A percentile compares a stretch with the other conserved stretches of the same genome.
These are phyloP conservation scores for Bungarus multicinctus DNA, from an alignment of 2,113 vertebrate genomes.

Conservation along the genomic window DNA sequence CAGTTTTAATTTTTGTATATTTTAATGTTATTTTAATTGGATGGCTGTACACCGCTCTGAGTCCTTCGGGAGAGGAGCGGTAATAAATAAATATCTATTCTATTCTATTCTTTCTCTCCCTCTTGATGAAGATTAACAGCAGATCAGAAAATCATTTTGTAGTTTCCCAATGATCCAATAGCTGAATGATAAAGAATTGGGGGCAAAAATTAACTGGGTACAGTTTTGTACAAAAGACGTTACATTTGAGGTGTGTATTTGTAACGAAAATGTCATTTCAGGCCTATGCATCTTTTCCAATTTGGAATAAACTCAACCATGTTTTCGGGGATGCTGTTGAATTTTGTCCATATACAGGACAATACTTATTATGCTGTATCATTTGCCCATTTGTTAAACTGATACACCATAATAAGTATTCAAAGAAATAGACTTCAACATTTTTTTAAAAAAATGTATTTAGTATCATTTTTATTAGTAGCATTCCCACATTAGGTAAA, in stretches of 20 bases:
- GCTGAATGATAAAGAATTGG: not conserved
- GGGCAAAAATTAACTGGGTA: not conserved
- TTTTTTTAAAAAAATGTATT: not conserved
- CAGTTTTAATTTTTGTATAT: too few species aligned
- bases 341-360: not conserved
- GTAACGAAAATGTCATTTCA: not conserved
- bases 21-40: too few species aligned
- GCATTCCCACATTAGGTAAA: not conserved
- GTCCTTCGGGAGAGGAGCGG: too few species aligned
- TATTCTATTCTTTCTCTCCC: not conserved
- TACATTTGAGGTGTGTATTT: not conserved
- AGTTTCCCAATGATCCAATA: not conserved
- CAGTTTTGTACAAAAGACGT: not conserved
- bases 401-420: not conserved
- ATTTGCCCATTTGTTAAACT: not conserved
- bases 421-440: not conserved
- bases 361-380: not conserved
- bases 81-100: too few species aligned
- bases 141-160: not conserved
- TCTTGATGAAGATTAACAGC: not conserved
- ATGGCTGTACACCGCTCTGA: too few species aligned
- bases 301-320: not conserved
- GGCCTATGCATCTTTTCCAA: not conserved
- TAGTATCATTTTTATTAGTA: not conserved
- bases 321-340: not conserved